Conservation (phyloP, 2,113 vertebrate genomes). For the Pseudorhombus dupliciocellatus region DNA sequence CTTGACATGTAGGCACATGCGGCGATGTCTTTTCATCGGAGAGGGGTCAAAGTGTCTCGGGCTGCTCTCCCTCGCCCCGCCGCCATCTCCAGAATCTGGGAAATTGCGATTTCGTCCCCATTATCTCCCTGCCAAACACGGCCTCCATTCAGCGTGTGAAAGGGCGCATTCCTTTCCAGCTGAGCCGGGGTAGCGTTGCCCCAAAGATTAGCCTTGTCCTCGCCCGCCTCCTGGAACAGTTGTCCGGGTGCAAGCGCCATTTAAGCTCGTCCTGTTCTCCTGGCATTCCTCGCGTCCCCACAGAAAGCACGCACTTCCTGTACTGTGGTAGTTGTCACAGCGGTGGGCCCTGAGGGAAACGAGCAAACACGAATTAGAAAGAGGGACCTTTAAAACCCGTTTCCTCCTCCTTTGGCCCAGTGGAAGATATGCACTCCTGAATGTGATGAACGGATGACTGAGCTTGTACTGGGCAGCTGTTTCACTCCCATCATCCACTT, state of each 20-base stretch:
- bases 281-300: conserved; percentile 70
- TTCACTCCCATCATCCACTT: conserved; percentile 41
- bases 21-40: conserved; percentile 10
- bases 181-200: conserved; percentile 49
- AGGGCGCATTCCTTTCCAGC: conserved; percentile 64
- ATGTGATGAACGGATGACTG: conserved; percentile 17
- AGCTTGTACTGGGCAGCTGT: conserved; percentile 42
- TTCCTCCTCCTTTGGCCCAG: conserved; percentile 1
- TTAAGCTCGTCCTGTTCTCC: conserved; percentile 67
- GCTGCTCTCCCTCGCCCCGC: conserved; percentile 8
- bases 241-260: conserved; percentile 59
- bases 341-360: conserved; percentile 17
- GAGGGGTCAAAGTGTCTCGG: conserved; percentile 7
- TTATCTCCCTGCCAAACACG: conserved; percentile 56
- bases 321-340: conserved; percentile 28
- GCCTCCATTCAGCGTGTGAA: conserved; percentile 59
- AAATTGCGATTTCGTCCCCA: conserved; percentile 43
- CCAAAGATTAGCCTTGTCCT: conserved; percentile 54
- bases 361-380: conserved; percentile 23
- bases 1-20: background rate
- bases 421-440: background rate
- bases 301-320: conserved; percentile 80
- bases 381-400: conserved; percentile 4
- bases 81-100: conserved; percentile 34
- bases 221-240: conserved; percentile 42